Base-by-base conservation (phyloP, 2,797 vertebrate species). In the Helostoma temminkii region DNA sequence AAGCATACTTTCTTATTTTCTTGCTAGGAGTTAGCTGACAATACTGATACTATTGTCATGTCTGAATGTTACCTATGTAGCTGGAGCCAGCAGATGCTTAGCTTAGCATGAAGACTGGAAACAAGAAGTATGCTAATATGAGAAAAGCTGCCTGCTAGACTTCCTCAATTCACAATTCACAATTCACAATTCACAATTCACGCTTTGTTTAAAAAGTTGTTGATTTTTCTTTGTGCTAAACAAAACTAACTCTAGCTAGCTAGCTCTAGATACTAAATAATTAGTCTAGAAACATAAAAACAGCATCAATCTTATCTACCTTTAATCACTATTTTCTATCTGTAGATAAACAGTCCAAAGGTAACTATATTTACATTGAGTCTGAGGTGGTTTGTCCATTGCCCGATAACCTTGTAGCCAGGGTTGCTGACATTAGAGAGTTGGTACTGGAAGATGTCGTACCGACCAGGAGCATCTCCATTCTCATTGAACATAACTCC, bases 381-480 rank as follows among this genome's bases (percentile, higher is more conserved):
- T 42, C 93, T 88, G 24, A 98, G 94, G 24, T 93, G 93, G 79
- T 97, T 96, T 1, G 95, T 95, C 96, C 96, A 98, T 67, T 97
- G 96, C 61, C 96, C 96, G 8, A 98, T 96, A 0, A 84, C 67
- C 54, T 78, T 93, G 91, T 97, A 97, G 32, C 95, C 92, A 0
- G 95, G 93, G 30, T 45, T 91, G 11, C 91, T 94, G 74, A 93
- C 89, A 0, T 96, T 96, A 30, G 94, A 91, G 26, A 94, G 86
- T 76, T 98, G 96, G 87, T 96, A 98, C 89, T 98, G 96, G 93
- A 98, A 98, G 88, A 98, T 97, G 88, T 98, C 96, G 0, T 97
- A 98, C 2, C 96, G 95, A 7, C 96, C 96, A 0, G 96, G 96
- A 0, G 96, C 96, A 0, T 97, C 96, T 45, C 96, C 96, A 0